These are phyloP conservation scores for Drosophila aff. DNA, from an alignment of 1,140 invertebrate genomes.

Conservation along the genomic window DNA sequence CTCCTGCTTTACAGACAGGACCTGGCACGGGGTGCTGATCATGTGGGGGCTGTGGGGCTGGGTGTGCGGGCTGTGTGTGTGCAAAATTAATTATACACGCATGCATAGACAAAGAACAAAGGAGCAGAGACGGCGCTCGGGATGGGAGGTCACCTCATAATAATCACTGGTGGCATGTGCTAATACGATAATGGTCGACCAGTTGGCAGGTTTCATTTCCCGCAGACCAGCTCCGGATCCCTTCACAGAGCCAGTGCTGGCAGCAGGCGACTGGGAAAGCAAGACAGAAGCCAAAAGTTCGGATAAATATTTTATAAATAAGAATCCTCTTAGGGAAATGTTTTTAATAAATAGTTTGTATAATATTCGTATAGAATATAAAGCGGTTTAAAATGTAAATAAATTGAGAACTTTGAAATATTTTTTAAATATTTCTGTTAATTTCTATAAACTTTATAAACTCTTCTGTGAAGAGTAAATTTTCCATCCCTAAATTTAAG, in stretches of 20 bases:
- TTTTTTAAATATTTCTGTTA: not conserved
- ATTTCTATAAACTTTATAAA: not conserved
- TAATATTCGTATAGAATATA: no score
- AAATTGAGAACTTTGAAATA: not conserved
- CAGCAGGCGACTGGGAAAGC: not conserved
- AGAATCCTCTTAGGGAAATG: not conserved
- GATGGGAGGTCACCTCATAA: conserved; percentile 42
- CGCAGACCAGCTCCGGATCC: not conserved
- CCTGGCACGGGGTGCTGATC: not conserved
- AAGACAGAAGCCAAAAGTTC: not conserved
- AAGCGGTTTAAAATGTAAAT: not conserved
- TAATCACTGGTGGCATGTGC: conserved; percentile 64
- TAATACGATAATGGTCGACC: conserved; percentile 63
- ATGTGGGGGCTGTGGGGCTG: not conserved
- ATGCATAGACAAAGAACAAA: conserved; percentile 32
- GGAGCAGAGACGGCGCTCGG: not conserved
- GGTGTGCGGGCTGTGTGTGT: not conserved
- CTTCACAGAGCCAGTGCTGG: not conserved
- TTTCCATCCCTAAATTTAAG: not conserved
- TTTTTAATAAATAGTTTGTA: no score
- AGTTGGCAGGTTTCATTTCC: conserved; percentile 40
- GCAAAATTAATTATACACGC: conserved; percentile 59
- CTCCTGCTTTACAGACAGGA: conserved; percentile 1
- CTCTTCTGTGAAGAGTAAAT: not conserved
- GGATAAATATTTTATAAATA: not conserved